Conservation (phyloP, 2,113 vertebrate genomes). For the Murina feae region DNA sequence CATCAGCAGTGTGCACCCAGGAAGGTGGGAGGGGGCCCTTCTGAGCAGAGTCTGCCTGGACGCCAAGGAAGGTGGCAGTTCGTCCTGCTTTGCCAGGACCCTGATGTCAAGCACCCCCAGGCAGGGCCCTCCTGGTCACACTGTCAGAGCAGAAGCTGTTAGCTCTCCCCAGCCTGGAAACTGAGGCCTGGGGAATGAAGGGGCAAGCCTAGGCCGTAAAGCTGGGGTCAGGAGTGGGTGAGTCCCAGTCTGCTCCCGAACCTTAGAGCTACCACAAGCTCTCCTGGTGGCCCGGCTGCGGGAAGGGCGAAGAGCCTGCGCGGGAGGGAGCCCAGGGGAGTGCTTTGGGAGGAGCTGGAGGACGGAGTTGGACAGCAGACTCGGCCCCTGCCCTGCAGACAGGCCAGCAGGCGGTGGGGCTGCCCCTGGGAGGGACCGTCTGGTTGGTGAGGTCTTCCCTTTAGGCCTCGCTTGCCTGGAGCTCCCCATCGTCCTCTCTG, state of each 20-base stretch:
- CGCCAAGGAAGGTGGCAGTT: background rate
- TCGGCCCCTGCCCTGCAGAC: background rate
- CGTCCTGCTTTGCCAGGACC: background rate
- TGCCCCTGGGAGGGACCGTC: background rate
- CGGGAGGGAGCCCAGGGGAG: background rate
- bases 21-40: constrained; percentile 31
- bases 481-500: background rate
- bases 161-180: background rate
- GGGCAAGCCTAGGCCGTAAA: no score
- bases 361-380: background rate
- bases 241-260: background rate
- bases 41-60: background rate
- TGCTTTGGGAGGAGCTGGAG: background rate
- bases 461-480: background rate
- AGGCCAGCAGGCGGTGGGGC: background rate
- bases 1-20: constrained; percentile 32
- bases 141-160: background rate
- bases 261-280: background rate
- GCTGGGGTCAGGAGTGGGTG: background rate
- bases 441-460: background rate
- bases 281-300: background rate
- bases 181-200: background rate
- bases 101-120: constrained; percentile 44
- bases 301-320: background rate
- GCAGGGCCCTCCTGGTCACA: constrained; percentile 32